A percentile compares a stretch with the other conserved stretches of the same genome.
phyloP scores from a whole-genome alignment of 2,888 invertebrate species.

The Drosophila mercatorum region DNA sequence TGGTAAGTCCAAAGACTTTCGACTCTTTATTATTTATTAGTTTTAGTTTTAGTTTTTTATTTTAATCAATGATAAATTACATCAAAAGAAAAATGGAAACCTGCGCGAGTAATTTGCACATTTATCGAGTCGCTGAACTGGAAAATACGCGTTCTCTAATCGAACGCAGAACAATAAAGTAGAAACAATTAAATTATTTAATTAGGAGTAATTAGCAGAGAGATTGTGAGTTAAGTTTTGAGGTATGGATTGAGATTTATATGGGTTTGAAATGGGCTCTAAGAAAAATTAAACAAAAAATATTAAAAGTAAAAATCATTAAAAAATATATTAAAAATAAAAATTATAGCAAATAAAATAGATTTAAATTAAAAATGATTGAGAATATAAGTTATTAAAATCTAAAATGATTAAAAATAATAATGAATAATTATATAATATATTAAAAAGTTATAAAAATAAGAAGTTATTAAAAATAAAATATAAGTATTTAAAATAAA shows the following conservation, averaged over 20 bases:
- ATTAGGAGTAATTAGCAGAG: not conserved
- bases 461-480: no score
- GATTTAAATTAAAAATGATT: no score
- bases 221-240: not conserved
- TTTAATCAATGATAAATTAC: not conserved
- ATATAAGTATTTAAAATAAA: no score
- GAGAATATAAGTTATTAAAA: no score
- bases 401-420: no score
- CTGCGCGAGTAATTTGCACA: not conserved
- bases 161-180: not conserved
- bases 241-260: not conserved
- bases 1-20: slow-evolving; percentile 88
- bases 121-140: slow-evolving; percentile 4
- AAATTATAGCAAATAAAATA: no score
- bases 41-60: not conserved
- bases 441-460: no score
- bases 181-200: not conserved
- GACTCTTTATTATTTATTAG: not conserved
- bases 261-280: no score
- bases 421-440: no score
- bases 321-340: no score
- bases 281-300: no score
- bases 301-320: no score
- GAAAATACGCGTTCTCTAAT: slow-evolving; percentile 1
- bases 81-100: not conserved